A percentile compares a stretch with the other conserved stretches of the same genome.
phyloP scores from a whole-genome alignment of 53 echinoderm and acorn worm species.

The Apostichopus leukothele region DNA sequence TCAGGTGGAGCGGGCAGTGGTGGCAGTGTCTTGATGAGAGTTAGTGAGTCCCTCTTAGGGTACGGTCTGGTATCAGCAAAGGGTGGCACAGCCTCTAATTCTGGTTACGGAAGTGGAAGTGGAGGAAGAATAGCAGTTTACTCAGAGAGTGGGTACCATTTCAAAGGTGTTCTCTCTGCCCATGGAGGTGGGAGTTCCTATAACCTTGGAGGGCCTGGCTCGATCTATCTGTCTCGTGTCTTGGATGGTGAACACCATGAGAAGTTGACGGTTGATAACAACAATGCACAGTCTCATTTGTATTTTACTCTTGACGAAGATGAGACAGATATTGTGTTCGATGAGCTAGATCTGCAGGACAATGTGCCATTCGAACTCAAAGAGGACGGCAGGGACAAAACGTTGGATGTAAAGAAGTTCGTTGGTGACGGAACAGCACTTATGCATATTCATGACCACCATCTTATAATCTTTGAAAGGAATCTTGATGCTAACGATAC shows the following conservation, averaged over 20 bases:
- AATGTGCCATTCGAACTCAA: constrained; percentile 76
- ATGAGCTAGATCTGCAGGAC: constrained; percentile 75
- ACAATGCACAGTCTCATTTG: constrained; percentile 62
- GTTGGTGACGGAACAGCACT: constrained; percentile 86
- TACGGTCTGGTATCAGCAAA: constrained; percentile 66
- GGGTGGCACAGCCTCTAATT: constrained; percentile 58
- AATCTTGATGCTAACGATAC: constrained; percentile 63
- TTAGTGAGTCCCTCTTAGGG: constrained; percentile 54
- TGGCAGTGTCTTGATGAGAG: constrained; percentile 68
- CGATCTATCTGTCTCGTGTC: constrained; percentile 62
- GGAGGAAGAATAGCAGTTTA: constrained; percentile 83
- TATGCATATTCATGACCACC: constrained; percentile 75
- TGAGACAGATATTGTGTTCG: constrained; percentile 66
- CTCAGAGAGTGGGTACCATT: constrained; percentile 45
- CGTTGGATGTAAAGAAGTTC: constrained; percentile 66
- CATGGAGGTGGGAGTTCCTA: constrained; percentile 62
- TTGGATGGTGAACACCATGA: constrained; percentile 47
- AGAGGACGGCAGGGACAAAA: constrained; percentile 48
- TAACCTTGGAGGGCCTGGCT: constrained; percentile 79
- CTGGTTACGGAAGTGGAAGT: constrained; percentile 75
- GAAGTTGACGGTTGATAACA: constrained; percentile 75
- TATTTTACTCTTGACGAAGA: constrained; percentile 83
- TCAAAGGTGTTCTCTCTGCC: constrained; percentile 64
- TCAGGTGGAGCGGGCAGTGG: constrained; percentile 78
- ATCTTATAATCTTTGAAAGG: constrained; percentile 74